These are phyloP conservation scores for Augiades crinisus DNA, from an alignment of 2,888 invertebrate species.

Conservation along the genomic window DNA sequence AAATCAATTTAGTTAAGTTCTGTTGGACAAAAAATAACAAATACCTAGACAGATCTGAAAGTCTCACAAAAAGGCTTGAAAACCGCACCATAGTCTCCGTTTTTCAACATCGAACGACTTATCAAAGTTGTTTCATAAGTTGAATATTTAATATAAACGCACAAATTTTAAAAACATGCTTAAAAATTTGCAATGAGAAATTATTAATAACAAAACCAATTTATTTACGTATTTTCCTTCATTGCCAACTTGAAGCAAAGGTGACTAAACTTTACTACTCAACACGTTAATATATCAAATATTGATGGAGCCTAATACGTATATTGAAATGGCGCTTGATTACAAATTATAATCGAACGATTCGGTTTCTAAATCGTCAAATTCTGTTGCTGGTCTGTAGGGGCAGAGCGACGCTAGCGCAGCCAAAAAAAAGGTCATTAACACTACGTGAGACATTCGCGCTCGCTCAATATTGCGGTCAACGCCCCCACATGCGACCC, in stretches of 20 bases:
- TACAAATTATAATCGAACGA: neutral
- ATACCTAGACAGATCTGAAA: no score
- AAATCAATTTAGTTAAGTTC: no score
- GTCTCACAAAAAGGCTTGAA: no score
- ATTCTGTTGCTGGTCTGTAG: constrained; percentile 7
- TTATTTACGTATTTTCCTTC: neutral
- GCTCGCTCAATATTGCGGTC: constrained; percentile 78
- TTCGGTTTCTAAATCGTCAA: neutral
- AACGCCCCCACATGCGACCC: constrained; percentile 68
- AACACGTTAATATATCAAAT: no score
- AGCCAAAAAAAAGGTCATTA: constrained; percentile 78
- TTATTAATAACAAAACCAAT: neutral
- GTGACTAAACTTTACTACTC: neutral
- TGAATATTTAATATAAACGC: no score
- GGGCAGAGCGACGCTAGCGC: constrained; percentile 51
- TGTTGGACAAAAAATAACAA: no score
- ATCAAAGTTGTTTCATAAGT: no score
- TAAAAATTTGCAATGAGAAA: neutral
- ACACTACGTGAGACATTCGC: constrained; percentile 79
- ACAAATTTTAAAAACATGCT: neutral
- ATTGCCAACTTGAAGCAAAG: neutral
- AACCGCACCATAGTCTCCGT: no score
- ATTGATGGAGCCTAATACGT: neutral
- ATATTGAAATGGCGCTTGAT: neutral
- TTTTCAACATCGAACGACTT: no score